A percentile compares a stretch with the other conserved stretches of the same genome.
Evolutionary conservation across 1,140 invertebrate species (phyloP).

Genomic region (Heterodera carotae): DNA sequence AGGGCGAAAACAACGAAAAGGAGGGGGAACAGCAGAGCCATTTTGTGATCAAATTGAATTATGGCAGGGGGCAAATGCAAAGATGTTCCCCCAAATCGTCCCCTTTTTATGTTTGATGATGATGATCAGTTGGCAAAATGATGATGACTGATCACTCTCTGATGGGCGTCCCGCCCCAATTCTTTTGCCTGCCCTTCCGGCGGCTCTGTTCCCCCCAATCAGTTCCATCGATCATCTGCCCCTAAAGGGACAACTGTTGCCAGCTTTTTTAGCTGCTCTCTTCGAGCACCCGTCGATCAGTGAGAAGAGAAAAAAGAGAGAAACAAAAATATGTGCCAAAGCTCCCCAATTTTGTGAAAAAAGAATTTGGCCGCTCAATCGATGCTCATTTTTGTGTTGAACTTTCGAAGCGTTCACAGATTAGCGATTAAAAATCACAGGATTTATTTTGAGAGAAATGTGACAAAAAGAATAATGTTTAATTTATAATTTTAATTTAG

Average conservation of each 20-base stretch:
- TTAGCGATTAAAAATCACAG: neutral
- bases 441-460: neutral
- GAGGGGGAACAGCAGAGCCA: constrained; percentile 10
- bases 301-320: neutral
- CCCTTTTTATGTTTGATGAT: neutral
- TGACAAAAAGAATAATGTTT: neutral
- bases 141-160: too few species aligned
- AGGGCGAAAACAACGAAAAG: constrained; percentile 18
- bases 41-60: constrained; percentile 16
- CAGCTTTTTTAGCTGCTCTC: neutral
- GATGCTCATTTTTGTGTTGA: neutral
- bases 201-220: neutral
- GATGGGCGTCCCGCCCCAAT: too few species aligned
- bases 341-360: too few species aligned
- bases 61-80: neutral
- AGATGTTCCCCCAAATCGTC: neutral
- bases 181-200: neutral
- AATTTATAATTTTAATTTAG: neutral
- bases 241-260: neutral
- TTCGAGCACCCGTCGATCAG: too few species aligned
- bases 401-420: neutral
- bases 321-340: too few species aligned
- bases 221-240: neutral
- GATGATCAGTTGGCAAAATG: too few species aligned
- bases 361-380: neutral